Conservation (phyloP, 1,140 invertebrate species). For the Phortica variegata region DNA sequence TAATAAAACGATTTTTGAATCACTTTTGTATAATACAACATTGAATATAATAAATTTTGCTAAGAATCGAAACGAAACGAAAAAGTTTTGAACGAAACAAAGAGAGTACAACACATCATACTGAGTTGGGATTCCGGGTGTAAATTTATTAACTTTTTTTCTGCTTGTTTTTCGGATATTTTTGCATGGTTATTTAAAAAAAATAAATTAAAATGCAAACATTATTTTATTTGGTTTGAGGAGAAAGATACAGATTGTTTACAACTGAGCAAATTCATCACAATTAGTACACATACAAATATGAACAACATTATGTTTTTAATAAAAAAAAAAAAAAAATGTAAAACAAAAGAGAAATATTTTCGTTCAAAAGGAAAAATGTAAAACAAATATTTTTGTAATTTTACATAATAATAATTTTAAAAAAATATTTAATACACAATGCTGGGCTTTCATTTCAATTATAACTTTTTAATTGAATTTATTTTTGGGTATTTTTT, state of each 20-base stretch:
- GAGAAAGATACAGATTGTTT: constrained; percentile 6
- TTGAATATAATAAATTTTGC: not conserved
- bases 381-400: constrained; percentile 11
- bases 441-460: constrained; percentile 25
- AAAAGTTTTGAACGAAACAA: no score
- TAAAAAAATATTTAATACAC: constrained; percentile 30
- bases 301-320: constrained; percentile 6
- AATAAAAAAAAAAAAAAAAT: constrained; percentile 7
- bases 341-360: constrained; percentile 11
- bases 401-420: constrained; percentile 11
- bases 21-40: constrained; percentile 42
- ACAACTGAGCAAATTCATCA: constrained; percentile 31
- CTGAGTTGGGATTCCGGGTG: no score
- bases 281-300: constrained; percentile 35
- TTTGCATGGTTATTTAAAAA: constrained; percentile 19
- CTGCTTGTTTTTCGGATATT: no score
- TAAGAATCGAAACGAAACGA: no score
- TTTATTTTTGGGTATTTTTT: no score
- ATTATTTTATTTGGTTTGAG: not conserved
- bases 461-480: no score
- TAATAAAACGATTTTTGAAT: constrained; percentile 22
- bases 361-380: constrained; percentile 20
- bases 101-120: no score
- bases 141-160: no score
- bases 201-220: not conserved